phyloP scores from a whole-genome alignment of 2,797 vertebrate genomes.

The Gastrophryne carolinensis region DNA sequence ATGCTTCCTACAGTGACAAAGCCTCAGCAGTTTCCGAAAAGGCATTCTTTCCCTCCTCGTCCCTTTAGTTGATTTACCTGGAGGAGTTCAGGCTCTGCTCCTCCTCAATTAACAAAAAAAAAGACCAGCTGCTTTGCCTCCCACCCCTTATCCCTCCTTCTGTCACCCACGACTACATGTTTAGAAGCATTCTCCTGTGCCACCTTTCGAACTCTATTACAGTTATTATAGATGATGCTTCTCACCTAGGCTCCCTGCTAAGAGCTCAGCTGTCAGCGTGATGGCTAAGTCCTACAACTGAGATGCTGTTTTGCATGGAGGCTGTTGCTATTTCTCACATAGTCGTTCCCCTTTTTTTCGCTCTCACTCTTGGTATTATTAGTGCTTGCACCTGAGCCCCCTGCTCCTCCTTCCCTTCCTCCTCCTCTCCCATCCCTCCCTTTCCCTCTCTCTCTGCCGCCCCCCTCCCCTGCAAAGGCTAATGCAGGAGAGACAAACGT shows the following conservation, averaged over 20 bases:
- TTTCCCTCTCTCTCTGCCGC: constrained; percentile 66
- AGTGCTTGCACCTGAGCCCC: constrained; percentile 81
- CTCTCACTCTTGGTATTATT: constrained; percentile 61
- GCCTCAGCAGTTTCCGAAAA: constrained; percentile 58
- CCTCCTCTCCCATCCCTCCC: constrained; percentile 64
- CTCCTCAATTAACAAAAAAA: constrained; percentile 58
- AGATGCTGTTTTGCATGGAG: constrained; percentile 74
- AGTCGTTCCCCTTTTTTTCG: constrained; percentile 61
- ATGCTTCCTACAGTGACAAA: constrained; percentile 56
- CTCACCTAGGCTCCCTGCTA: constrained; percentile 64
- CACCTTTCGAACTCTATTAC: constrained; percentile 53
- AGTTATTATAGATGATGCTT: constrained; percentile 54
- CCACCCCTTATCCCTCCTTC: constrained; percentile 48
- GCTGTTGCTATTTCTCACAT: constrained; percentile 75
- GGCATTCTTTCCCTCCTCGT: constrained; percentile 51
- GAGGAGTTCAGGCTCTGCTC: constrained; percentile 37
- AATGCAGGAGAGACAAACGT: constrained; percentile 74
- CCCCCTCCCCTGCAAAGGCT: constrained; percentile 62
- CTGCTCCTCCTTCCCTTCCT: constrained; percentile 57
- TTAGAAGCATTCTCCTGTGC: constrained; percentile 11
- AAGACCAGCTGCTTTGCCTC: constrained; percentile 52
- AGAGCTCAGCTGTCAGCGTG: constrained; percentile 56
- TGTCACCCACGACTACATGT: neutral
- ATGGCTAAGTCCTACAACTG: constrained; percentile 54
- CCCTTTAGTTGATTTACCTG: constrained; percentile 63